A percentile compares a stretch with the other conserved stretches of the same genome.
Evolutionary conservation across 2,888 invertebrate genomes (phyloP).

Genomic region (Agrochola circellaris): DNA sequence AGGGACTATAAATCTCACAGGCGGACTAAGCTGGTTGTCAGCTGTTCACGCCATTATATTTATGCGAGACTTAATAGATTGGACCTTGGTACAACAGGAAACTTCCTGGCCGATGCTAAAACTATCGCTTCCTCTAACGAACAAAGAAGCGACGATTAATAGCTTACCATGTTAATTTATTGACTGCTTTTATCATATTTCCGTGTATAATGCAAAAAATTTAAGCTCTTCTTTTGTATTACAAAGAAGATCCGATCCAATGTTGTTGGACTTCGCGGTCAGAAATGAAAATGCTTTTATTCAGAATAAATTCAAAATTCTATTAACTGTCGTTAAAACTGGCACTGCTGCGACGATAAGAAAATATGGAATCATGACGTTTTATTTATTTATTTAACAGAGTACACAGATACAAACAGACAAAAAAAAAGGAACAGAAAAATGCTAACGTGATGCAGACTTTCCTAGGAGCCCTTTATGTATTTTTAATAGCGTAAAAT

Average conservation of each 20-base stretch:
- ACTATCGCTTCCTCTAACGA: conserved; percentile 44
- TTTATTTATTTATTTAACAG: not conserved
- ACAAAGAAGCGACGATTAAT: conserved; percentile 40
- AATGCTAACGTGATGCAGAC: too few relatives aligned
- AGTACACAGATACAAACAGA: too few relatives aligned
- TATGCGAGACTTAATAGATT: conserved; percentile 36
- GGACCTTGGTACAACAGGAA: conserved; percentile 45
- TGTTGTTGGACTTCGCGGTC: not conserved
- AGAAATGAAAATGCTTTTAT: conserved; percentile 10
- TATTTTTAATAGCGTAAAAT: not conserved
- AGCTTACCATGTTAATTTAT: conserved; percentile 20
- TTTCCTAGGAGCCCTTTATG: too few relatives aligned
- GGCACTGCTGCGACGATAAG: not conserved
- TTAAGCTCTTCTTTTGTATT: not conserved
- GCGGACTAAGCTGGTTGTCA: not conserved
- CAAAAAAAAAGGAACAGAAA: too few relatives aligned
- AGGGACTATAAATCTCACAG: conserved; percentile 3
- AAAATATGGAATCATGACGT: not conserved
- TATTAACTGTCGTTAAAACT: not conserved
- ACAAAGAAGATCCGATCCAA: not conserved
- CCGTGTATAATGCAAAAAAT: not conserved
- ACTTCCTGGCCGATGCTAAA: conserved; percentile 25
- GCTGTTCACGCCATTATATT: conserved; percentile 24
- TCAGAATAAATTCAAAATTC: not conserved
- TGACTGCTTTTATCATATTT: not conserved